These are phyloP conservation scores for Metopolophium dirhodum DNA, from an alignment of 1,140 invertebrate species.

Conservation along the genomic window DNA sequence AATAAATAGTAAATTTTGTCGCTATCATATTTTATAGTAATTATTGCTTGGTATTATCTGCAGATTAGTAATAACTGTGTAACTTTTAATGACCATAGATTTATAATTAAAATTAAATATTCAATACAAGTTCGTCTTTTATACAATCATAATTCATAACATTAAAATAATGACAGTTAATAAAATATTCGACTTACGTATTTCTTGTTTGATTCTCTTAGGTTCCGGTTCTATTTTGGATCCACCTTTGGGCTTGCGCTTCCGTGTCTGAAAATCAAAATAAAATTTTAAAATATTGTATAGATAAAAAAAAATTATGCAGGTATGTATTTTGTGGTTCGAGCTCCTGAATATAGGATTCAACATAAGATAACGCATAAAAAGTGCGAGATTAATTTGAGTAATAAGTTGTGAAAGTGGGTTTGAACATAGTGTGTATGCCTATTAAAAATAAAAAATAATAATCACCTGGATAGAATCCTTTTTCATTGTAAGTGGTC, in stretches of 20 bases:
- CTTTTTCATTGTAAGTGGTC: conserved; percentile 93
- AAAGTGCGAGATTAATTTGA: not conserved
- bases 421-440: not conserved
- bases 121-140: not conserved
- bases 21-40: conserved; percentile 19
- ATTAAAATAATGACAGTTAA: not conserved
- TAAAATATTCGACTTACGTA: conserved; percentile 41
- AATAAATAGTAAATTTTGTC: conserved; percentile 12
- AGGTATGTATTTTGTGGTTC: not conserved
- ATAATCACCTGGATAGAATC: conserved; percentile 88
- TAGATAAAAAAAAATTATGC: not conserved
- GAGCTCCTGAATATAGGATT: not conserved
- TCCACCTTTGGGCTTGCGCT: conserved; percentile 60
- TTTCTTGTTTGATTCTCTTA: conserved; percentile 49
- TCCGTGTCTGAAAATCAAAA: conserved; percentile 60
- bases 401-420: not conserved
- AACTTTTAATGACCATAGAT: conserved; percentile 30
- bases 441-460: conserved; percentile 50
- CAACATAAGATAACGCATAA: not conserved
- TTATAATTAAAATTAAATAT: not conserved
- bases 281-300: not conserved
- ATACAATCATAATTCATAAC: not conserved
- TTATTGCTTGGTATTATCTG: not conserved
- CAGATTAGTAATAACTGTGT: not conserved
- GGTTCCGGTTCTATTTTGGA: conserved; percentile 37